Evolutionary conservation across 2,797 vertebrate genomes (phyloP).

Genomic region (Squalus acanthias): DNA sequence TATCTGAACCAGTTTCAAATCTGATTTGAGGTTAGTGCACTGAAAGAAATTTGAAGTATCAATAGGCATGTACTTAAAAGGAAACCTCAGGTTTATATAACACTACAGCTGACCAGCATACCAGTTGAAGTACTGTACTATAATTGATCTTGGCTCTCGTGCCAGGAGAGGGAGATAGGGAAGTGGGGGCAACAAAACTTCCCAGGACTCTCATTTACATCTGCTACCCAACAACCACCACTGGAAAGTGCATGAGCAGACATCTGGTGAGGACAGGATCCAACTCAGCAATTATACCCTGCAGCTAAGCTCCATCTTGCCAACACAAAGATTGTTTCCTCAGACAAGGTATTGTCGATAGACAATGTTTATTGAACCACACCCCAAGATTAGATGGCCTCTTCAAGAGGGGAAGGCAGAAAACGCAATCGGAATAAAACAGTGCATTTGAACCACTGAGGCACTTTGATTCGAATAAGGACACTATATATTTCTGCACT

Average conservation of each 20-base stretch:
- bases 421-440: neutral
- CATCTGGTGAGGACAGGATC: neutral
- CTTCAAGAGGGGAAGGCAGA: neutral
- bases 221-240: neutral
- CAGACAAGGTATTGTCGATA: neutral
- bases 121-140: no score
- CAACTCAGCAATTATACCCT: neutral
- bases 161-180: neutral
- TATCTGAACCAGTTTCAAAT: neutral
- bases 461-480: neutral
- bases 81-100: neutral
- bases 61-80: neutral
- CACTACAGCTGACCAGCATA: neutral
- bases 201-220: neutral
- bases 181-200: neutral
- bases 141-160: no score
- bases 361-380: neutral
- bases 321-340: neutral
- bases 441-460: neutral
- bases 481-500: neutral
- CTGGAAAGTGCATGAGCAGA: neutral
- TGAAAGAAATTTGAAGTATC: neutral
- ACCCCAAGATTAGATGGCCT: neutral
- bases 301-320: neutral
- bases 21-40: neutral